Conservation (phyloP, 2,113 vertebrate species). For the Ochotona curzoniae region DNA sequence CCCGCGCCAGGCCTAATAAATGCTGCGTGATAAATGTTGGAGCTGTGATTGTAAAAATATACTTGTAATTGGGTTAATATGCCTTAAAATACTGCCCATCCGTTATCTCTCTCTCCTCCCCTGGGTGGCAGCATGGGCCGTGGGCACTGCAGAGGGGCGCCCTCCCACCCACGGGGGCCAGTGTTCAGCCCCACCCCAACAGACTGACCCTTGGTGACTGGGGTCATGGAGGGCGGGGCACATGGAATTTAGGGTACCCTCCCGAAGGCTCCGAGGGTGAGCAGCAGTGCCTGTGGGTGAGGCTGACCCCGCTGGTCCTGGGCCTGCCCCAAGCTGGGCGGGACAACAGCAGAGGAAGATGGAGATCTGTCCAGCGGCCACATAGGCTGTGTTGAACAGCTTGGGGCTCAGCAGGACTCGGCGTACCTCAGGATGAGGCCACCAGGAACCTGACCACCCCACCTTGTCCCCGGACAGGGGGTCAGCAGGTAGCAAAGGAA, state of each 20-base stretch:
- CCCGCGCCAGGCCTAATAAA: conserved; percentile 91
- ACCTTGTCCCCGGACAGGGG: neutral
- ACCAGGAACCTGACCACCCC: neutral
- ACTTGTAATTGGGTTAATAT: conserved; percentile 99
- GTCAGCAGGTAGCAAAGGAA: fast-evolving
- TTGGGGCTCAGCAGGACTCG: no score
- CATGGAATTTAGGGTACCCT: no score
- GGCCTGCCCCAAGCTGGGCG: no score
- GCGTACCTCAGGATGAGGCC: neutral
- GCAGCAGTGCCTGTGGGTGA: no score
- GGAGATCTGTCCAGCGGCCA: neutral
- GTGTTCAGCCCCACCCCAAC: no score
- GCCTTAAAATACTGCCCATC: conserved; percentile 99
- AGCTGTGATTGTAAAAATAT: conserved; percentile 94
- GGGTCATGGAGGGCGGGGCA: neutral
- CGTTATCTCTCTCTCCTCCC: conserved; percentile 90
- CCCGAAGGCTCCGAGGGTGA: fast-evolving
- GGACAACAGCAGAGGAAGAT: neutral
- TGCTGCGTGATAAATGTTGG: conserved; percentile 92
- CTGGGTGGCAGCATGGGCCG: conserved; percentile 67
- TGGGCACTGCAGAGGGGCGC: no score
- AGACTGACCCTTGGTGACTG: fast-evolving
- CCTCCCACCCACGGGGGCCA: no score
- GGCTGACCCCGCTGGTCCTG: neutral
- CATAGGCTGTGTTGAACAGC: no score